Evolutionary conservation across 2,888 invertebrate species (phyloP).

Genomic region (Trichacis sp.): DNA sequence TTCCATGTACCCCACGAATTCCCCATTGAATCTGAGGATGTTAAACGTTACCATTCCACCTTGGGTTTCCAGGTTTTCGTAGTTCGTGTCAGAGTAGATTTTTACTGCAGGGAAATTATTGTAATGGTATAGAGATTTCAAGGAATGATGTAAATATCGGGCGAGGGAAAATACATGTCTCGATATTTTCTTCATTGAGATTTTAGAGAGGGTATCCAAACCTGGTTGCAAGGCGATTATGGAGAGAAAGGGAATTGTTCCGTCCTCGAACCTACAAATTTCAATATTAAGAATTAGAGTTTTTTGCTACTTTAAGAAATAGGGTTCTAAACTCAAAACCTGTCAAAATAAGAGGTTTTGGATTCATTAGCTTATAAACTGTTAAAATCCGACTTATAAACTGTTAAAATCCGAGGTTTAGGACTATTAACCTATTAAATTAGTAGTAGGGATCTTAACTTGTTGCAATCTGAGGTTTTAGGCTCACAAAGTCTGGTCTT

Average conservation of each 20-base stretch:
- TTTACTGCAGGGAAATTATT: constrained; percentile 79
- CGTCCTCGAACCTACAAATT: constrained; percentile 88
- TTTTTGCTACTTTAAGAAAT: no score
- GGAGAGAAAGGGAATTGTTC: constrained; percentile 88
- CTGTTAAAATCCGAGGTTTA: no score
- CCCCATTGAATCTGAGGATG: constrained; percentile 80
- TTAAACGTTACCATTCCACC: constrained; percentile 93
- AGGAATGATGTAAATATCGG: constrained; percentile 76
- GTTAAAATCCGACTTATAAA: no score
- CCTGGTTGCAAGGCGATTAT: constrained; percentile 87
- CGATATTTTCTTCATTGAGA: constrained; percentile 76
- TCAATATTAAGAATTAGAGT: no score
- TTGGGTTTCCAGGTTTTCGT: constrained; percentile 75
- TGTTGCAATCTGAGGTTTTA: no score
- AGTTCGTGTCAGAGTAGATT: constrained; percentile 82
- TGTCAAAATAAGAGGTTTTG: no score
- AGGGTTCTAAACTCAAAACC: not conserved
- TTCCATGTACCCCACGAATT: constrained; percentile 90
- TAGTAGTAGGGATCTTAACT: no score
- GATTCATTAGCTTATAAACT: no score
- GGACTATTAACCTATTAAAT: no score
- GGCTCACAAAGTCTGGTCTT: no score
- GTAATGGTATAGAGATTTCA: constrained; percentile 76
- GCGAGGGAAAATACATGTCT: constrained; percentile 83
- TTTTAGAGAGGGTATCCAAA: constrained; percentile 77